Base-by-base conservation (phyloP, 2,888 invertebrate genomes). In the Epsilonema sp. region DNA sequence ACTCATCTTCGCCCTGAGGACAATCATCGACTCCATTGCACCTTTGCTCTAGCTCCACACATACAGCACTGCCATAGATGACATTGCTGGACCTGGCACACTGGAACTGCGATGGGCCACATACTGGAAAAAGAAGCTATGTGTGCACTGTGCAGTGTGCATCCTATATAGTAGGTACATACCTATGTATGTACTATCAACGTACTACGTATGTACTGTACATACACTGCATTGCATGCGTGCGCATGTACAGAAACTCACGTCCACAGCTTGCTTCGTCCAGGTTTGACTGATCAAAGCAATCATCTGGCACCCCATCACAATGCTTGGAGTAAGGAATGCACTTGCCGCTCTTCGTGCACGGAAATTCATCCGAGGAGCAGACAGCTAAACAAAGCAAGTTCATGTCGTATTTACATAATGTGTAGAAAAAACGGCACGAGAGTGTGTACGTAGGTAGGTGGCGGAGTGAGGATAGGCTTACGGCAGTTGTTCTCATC, bases 401-500 rank as follows among this genome's bases (percentile, higher is more conserved):
- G n/a, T n/a, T n/a, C n/a, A n/a, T n/a, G n/a, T n/a, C n/a, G n/a
- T n/a, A n/a, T n/a, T n/a, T n/a, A n/a, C n/a, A n/a, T n/a, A n/a
- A n/a, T n/a, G n/a, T n/a, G n/a, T n/a, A 4, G 42, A 23, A 39
- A n/a, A 39, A 4, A 22, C 3, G 16, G 20, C 4, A 5, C n/a
- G 5, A n/a, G n/a, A n/a, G n/a, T n/a, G n/a, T n/a, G n/a, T n/a
- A n/a, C n/a, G n/a, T n/a, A n/a, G 22, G 22, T 5, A 41, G 23
- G 40, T 22, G 4, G 5, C 5, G 2, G 23, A 8, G 1, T 23
- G 47, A n/a, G n/a, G n/a, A n/a, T n/a, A n/a, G n/a, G n/a, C n/a
- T 44, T 45, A 60, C 60, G 60, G 51, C 61, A 61, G 46, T 61
- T 61, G 36, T 54, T 59, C 42, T 61, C 61, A 42, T 61, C 60